Evolutionary conservation across 1,140 invertebrate genomes (phyloP), one percentile per base, ranked within the genome.

Genomic region (Drosophila albomicans): DNA sequence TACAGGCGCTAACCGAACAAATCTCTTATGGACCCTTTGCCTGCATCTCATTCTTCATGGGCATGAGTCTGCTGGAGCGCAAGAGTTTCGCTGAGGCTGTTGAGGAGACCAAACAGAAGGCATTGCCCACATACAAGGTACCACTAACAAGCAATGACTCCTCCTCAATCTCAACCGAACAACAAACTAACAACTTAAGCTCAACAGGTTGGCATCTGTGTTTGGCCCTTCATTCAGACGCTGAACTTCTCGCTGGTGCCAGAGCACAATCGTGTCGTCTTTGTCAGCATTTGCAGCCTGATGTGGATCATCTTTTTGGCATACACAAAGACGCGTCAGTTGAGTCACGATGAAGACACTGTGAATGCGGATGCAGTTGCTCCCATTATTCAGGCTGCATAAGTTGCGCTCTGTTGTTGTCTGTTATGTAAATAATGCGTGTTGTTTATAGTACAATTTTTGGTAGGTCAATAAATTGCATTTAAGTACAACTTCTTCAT

Each of bases 251-350:
- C 95, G 8, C 93, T 96, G 35, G 94, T 98, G 59, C 94, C 95
- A 28, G 96, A 97, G 89, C 94, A 94, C 78, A 97, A 98, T 93
- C 94, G 97, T 72, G 96, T 98, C 10, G 94, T 96, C n/a, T 97
- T 97, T 87, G 96, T 97, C 20, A 97, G 96, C 87, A 91, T 95
- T 11, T 97, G 96, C 87, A 97, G 96, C 93, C 94, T 98, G 56
- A 92, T 97, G 68, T 98, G 97, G 97, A 97, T 96, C 20, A 95
- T 95, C 78, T 97, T 97, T 91, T 93, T 98, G 57, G 96, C 97
- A 0, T 97, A 97, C 79, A 97, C 97, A 96, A 97, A 98, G 92
- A 78, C 61, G n/a, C 76, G 61, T 1, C 43, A 79, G 15, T 11
- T 72, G 48, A 57, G 20, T 10, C 25, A 15, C 15, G 48, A 64